phyloP scores from a whole-genome alignment of 2,888 invertebrate genomes.

The Temnothorax unifasciatus region DNA sequence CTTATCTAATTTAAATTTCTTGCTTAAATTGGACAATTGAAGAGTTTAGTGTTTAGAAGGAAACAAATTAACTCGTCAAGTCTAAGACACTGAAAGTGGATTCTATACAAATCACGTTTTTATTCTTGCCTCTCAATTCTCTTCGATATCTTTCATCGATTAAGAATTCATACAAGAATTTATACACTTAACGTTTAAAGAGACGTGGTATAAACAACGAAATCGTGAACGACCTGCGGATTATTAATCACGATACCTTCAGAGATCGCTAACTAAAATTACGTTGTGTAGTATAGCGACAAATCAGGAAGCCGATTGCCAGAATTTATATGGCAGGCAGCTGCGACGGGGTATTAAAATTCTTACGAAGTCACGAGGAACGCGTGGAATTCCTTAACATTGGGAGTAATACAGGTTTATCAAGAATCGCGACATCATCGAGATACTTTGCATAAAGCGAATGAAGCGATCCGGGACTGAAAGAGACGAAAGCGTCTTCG shows the following conservation, averaged over 20 bases:
- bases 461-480: neutral
- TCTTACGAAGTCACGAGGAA: neutral
- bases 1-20: neutral
- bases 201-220: neutral
- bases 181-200: neutral
- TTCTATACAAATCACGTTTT: neutral
- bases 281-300: neutral
- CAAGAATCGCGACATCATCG: constrained; percentile 10
- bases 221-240: neutral
- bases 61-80: neutral
- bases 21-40: neutral
- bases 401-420: constrained; percentile 4
- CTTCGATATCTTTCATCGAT: neutral
- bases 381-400: constrained; percentile 10
- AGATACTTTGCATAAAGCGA: constrained; percentile 17
- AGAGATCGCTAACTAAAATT: neutral
- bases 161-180: neutral
- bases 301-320: neutral
- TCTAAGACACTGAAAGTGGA: neutral
- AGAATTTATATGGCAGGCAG: neutral
- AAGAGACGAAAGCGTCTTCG: neutral
- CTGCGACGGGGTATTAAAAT: neutral
- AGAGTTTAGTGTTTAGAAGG: neutral
- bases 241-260: neutral
- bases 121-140: neutral